A percentile compares a stretch with the other conserved stretches of the same genome.
Evolutionary conservation across 2,797 vertebrate species (phyloP).

Genomic region (Hypotaenidia philippensis): DNA sequence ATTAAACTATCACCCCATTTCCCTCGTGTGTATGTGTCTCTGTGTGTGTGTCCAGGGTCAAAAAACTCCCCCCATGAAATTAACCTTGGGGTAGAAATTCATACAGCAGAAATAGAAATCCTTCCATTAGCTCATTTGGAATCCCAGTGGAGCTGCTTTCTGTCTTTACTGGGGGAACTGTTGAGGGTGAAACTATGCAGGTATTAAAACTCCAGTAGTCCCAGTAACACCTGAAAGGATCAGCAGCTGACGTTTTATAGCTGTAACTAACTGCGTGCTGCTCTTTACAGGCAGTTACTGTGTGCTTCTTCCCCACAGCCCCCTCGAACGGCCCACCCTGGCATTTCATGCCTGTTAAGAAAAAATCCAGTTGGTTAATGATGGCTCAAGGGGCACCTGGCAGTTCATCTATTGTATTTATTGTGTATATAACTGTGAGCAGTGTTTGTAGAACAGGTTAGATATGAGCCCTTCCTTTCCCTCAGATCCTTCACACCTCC

Average conservation of each 20-base stretch:
- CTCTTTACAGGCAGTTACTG: not conserved
- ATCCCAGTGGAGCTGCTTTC: not conserved
- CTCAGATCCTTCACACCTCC: not conserved
- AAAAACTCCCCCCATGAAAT: not conserved
- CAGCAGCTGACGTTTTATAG: not conserved
- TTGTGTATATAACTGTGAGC: not conserved
- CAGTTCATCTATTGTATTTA: constrained; percentile 13
- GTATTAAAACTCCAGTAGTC: constrained; percentile 2
- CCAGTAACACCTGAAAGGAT: constrained; percentile 2
- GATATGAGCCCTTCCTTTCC: not conserved
- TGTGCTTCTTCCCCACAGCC: not conserved
- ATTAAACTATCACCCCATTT: not conserved
- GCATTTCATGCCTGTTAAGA: not conserved
- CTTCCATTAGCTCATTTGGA: not conserved
- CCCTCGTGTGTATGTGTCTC: not conserved
- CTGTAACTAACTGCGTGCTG: not conserved
- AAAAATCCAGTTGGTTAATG: not conserved
- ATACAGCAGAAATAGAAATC: not conserved
- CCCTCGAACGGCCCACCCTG: not conserved
- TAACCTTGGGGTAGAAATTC: not conserved
- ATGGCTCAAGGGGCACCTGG: not conserved
- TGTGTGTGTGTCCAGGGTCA: not conserved
- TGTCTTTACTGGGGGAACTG: not conserved
- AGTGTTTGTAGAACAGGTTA: not conserved
- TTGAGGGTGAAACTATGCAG: not conserved